Base-by-base conservation (phyloP, 2,888 invertebrate species). In the Hetaerina titia region DNA sequence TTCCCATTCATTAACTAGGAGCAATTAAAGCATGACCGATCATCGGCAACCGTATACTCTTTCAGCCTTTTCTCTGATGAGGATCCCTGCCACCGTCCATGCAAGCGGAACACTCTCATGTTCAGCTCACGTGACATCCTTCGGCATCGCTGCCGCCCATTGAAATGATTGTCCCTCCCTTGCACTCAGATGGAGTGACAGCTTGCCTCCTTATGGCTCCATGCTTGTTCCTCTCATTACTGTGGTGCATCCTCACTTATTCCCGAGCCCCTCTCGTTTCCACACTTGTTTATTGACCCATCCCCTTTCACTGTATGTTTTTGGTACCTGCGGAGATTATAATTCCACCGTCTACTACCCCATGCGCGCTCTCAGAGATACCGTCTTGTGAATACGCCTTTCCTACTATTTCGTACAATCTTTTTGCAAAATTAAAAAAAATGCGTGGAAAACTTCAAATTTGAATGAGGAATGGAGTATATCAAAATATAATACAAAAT, bases 111-210 rank as follows among this genome's bases (percentile, higher is more conserved):
- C 57, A 31, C 11, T 58, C 19, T 58, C 56, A 58, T 9, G 89
- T 58, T 89, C 9, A 89, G 6, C 8, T 19, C 45, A n/a, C 22
- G 89, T 57, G 89, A 89, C 89, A 57, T 89, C 58, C 89, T 58
- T 89, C n/a, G 57, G 22, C 57, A 58, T 89, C 57, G 9, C n/a
- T 2, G 56, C n/a, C n/a, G 57, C 15, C 57, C 89, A n/a, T 22
- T 89, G 89, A 19, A 22, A 58, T 89, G 56, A 58, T 57, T 19
- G n/a, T 19, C 17, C n/a, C n/a, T 22, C 58, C 89, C 8, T 56
- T 22, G 89, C 56, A 89, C 89, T n/a, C 58, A 57, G 56, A 89
- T n/a, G n/a, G n/a, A 57, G 88, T 88, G 88, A 88, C 88, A 88
- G 22, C n/a, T 57, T n/a, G 22, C n/a, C 58, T 58, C n/a, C 89